phyloP scores from a whole-genome alignment of 53 echinoderm and acorn worm species.

The Antedon mediterranea region DNA sequence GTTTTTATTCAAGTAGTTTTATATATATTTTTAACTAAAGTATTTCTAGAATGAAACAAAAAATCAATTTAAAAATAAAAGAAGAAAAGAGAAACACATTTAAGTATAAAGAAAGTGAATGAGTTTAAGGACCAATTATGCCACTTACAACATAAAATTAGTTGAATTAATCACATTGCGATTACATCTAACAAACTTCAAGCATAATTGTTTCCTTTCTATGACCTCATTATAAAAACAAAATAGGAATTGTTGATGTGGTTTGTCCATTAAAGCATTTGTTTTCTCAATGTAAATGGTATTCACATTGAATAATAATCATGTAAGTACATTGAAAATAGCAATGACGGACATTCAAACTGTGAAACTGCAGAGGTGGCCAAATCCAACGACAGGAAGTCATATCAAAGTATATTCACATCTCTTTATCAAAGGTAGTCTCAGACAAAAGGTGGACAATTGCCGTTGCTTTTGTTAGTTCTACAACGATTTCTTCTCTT shows the following conservation, averaged over 20 bases:
- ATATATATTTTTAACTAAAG: too few species aligned
- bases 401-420: background rate
- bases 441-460: background rate
- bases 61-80: too few species aligned
- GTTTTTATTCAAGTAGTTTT: too few species aligned
- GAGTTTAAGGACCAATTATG: background rate
- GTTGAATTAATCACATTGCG: background rate
- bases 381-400: background rate
- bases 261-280: background rate
- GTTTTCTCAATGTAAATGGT: background rate
- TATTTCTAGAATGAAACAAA: too few species aligned
- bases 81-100: too few species aligned
- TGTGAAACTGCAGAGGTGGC: background rate
- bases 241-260: background rate
- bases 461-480: background rate
- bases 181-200: background rate
- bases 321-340: background rate
- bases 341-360: background rate
- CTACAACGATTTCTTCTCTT: background rate
- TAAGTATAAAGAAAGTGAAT: too few species aligned
- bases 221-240: background rate
- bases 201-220: background rate
- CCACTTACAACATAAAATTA: background rate
- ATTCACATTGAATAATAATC: background rate
- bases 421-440: background rate